Base-by-base conservation (phyloP, 2,888 invertebrate species). In the Ectemnius continuus region DNA sequence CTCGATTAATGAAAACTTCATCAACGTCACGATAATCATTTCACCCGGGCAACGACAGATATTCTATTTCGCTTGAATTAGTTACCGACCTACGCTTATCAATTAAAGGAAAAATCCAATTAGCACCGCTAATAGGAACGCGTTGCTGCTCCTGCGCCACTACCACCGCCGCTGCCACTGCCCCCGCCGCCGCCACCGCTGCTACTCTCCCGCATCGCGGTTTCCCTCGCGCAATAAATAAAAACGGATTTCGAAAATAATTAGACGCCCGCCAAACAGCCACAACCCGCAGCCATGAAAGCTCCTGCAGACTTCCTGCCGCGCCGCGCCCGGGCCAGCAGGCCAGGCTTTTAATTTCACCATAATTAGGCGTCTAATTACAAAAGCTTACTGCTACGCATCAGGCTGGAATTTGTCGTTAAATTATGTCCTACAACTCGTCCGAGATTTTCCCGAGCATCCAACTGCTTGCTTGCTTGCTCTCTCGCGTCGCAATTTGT, bases 1-100 rank as follows among this genome's bases (percentile, higher is more conserved):
- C 57, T 72, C 71, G 70, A 76, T 78, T 78, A 74, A 68, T 65
- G 73, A 79, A 82, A 83, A 82, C 78, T 83, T 76, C 73, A 80
- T 82, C 81, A 82, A 76, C 73, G 74, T 74, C 72, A 70, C 68
- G 67, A 83, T 82, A 82, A 82, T 82, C 72, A 74, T 62, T 61
- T 78, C 70, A 59, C 69, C 72, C 36, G 36, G 72, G 63, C 56
- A 62, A 52, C 71, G 82, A 80, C 83, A 78, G 83, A 76, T 83
- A 75, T 83, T 75, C 78, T 67, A 82, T 82, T 81, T 80, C 74
- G 73, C 69, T 23, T 57, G 76, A 76, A 76, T 76, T 75, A 76
- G 76, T 75, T 71, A 58, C 28, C 68, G 65, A 61, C 28, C 26
- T 56, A 62, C 72, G 72, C 48, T 70, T 67, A 67, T 58, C 74